A percentile compares a stretch with the other conserved stretches of the same genome.
Conservation (phyloP, 2,888 invertebrate species). For the Melitaea athalia region DNA sequence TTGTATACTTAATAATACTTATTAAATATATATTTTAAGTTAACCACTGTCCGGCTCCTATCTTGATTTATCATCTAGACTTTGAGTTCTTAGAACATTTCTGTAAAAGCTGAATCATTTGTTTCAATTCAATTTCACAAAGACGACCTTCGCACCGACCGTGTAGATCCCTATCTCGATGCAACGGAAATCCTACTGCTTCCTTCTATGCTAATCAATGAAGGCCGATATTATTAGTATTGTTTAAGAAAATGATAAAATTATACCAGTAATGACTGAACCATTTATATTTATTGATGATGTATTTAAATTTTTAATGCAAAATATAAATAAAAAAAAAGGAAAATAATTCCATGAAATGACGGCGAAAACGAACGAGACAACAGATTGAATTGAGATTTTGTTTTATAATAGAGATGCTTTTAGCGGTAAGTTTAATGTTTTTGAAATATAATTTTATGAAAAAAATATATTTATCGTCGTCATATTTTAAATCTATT, state of each 20-base stretch:
- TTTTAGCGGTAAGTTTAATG: not conserved
- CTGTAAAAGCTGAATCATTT: not conserved
- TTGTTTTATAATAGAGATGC: not conserved
- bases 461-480: not conserved
- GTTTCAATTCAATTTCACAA: not conserved
- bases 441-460: conserved; percentile 3
- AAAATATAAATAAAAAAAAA: too few species aligned
- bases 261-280: too few species aligned
- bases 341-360: too few species aligned
- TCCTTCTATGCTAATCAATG: conserved; percentile 37
- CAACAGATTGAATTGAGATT: too few species aligned
- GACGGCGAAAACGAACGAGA: too few species aligned
- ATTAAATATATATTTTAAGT: too few species aligned
- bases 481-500: not conserved
- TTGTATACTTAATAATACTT: too few species aligned
- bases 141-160: conserved; percentile 16
- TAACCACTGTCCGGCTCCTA: too few species aligned
- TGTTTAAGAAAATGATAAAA: conserved; percentile 5
- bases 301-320: too few species aligned
- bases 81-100: not conserved
- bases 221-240: conserved; percentile 24
- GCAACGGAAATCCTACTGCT: conserved; percentile 34
- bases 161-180: conserved; percentile 30
- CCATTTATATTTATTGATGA: too few species aligned
- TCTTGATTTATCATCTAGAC: not conserved